A percentile compares a stretch with the other conserved stretches of the same genome.
Evolutionary conservation across 1,140 invertebrate genomes (phyloP).

Genomic region (Drosophila melanogaster): DNA sequence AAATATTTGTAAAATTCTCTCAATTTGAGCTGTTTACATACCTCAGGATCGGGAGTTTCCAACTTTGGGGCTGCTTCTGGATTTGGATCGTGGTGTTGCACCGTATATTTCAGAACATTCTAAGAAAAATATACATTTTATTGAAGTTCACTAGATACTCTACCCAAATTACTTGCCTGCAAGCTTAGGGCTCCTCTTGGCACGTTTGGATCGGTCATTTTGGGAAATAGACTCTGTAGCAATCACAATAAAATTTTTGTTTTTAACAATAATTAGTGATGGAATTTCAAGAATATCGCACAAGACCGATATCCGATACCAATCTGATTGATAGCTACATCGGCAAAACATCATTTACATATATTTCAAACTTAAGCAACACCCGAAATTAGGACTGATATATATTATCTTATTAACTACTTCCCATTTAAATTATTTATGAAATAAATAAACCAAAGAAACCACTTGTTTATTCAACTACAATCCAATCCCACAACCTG

Average conservation of each 20-base stretch:
- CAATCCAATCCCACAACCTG: background rate
- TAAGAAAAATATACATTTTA: background rate
- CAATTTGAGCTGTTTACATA: conserved; percentile 6
- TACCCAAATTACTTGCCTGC: conserved; percentile 26
- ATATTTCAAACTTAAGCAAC: background rate
- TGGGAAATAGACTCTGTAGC: background rate
- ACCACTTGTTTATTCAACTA: conserved; percentile 5
- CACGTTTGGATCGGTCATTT: conserved; percentile 33
- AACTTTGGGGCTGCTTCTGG: background rate
- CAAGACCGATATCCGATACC: background rate
- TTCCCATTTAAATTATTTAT: background rate
- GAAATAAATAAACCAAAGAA: no score
- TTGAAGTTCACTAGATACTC: no score
- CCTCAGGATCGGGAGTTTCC: conserved; percentile 30
- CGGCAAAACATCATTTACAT: no score
- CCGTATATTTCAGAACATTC: conserved; percentile 53
- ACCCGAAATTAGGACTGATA: background rate
- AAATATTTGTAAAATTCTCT: background rate
- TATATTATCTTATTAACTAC: background rate
- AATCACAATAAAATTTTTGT: conserved; percentile 5
- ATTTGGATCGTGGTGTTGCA: conserved; percentile 24
- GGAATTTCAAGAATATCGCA: background rate
- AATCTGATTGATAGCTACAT: background rate
- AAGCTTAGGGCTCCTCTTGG: conserved; percentile 47
- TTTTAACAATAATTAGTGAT: conserved; percentile 9